These are phyloP conservation scores for Crypturellus tataupa DNA, from an alignment of 2,797 vertebrate genomes.

Conservation along the genomic window DNA sequence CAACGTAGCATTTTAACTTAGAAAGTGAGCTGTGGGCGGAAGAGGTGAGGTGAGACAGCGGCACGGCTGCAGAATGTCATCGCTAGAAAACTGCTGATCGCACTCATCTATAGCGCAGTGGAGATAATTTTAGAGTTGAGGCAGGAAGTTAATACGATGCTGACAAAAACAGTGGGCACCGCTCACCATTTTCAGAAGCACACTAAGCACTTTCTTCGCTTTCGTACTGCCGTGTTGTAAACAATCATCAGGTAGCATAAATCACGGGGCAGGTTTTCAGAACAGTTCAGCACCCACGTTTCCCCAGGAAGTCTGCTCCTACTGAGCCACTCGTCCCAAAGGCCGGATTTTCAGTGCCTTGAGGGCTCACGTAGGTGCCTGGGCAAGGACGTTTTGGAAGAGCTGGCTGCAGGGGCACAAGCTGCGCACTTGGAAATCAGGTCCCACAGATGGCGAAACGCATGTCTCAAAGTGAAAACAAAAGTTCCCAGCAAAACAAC, in stretches of 20 bases:
- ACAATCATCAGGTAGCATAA: background rate
- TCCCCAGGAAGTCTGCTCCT: background rate
- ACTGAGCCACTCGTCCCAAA: background rate
- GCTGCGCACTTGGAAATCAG: background rate
- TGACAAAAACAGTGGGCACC: background rate
- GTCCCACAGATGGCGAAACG: accelerated
- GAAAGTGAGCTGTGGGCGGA: background rate
- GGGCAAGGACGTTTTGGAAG: background rate
- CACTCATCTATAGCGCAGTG: background rate
- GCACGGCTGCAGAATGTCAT: background rate
- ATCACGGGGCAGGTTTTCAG: background rate
- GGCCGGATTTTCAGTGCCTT: background rate
- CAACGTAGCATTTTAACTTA: background rate
- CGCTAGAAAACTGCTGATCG: constrained; percentile 36
- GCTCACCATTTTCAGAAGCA: background rate
- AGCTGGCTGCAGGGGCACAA: background rate
- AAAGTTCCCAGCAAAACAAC: background rate
- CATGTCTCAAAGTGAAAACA: background rate
- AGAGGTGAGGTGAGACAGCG: background rate
- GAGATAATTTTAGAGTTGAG: constrained; percentile 29
- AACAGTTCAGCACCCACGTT: background rate
- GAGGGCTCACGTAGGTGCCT: background rate
- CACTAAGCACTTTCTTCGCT: background rate
- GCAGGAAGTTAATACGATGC: constrained; percentile 23
- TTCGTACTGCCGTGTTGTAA: background rate